These are phyloP conservation scores for Rhyzopertha dominica DNA, from an alignment of 1,140 invertebrate species.

Conservation along the genomic window DNA sequence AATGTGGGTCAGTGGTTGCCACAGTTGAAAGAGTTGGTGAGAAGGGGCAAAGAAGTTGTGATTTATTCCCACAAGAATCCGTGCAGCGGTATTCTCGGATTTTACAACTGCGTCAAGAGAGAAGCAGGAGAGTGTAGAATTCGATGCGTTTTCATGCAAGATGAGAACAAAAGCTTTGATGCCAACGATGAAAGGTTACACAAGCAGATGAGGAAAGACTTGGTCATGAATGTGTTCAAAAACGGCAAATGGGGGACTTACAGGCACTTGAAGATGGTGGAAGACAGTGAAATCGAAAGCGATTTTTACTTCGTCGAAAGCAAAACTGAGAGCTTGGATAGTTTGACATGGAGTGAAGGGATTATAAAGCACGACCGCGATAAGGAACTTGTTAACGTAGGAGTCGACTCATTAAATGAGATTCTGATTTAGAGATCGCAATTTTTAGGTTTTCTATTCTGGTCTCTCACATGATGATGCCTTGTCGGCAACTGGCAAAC, in stretches of 20 bases:
- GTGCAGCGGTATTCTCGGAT: constrained; percentile 75
- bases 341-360: no score
- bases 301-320: no score
- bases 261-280: constrained; percentile 25
- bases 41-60: constrained; percentile 52
- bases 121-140: constrained; percentile 63
- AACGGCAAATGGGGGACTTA: constrained; percentile 62
- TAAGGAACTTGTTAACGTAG: constrained; percentile 10
- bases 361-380: no score
- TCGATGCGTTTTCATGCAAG: constrained; percentile 59
- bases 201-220: constrained; percentile 53
- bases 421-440: no score
- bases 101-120: constrained; percentile 69
- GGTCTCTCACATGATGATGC: constrained; percentile 74
- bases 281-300: no score
- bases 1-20: constrained; percentile 49
- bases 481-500: constrained; percentile 70
- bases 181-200: no score
- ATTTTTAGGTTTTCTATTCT: constrained; percentile 54
- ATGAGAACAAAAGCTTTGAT: no score
- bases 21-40: constrained; percentile 52
- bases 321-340: no score
- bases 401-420: no score
- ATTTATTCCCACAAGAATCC: constrained; percentile 57
- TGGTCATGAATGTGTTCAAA: constrained; percentile 61